phyloP scores from a whole-genome alignment of 2,888 invertebrate species.

The Euproctis similis region DNA sequence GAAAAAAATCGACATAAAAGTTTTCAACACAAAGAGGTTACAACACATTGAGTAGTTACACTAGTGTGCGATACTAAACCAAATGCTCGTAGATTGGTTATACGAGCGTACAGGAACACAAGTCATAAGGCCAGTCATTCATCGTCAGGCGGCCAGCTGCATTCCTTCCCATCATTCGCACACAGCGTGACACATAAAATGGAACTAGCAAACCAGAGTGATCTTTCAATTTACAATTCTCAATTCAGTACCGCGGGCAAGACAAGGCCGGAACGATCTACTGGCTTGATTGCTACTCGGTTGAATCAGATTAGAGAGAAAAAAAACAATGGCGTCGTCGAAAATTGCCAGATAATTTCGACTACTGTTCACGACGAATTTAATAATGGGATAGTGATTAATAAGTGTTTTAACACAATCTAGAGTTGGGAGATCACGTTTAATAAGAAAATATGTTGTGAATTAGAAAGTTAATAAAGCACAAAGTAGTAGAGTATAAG shows the following conservation, averaged over 20 bases:
- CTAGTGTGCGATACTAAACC: conserved; percentile 6
- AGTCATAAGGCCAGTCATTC: conserved; percentile 28
- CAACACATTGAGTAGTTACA: too few relatives aligned
- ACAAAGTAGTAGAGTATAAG: too few relatives aligned
- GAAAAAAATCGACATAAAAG: too few relatives aligned
- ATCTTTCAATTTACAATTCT: conserved; percentile 63
- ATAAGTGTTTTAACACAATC: conserved; percentile 17
- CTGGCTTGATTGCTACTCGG: conserved; percentile 36
- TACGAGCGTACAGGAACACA: conserved; percentile 28
- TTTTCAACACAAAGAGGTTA: too few relatives aligned
- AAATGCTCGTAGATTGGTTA: conserved; percentile 21
- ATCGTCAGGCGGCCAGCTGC: conserved; percentile 29
- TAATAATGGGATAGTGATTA: conserved; percentile 20
- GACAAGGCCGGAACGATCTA: conserved; percentile 49
- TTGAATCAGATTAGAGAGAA: conserved; percentile 43
- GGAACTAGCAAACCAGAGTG: conserved; percentile 40
- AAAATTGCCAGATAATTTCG: conserved; percentile 30
- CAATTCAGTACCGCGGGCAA: conserved; percentile 54
- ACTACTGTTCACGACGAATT: conserved; percentile 24
- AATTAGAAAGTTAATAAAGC: conserved; percentile 7
- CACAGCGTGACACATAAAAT: conserved; percentile 53
- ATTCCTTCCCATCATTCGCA: conserved; percentile 40
- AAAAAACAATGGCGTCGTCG: conserved; percentile 26
- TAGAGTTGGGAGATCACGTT: conserved; percentile 12
- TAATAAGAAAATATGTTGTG: conserved; percentile 10